These are phyloP conservation scores for Protobothrops flavoviridis DNA, from an alignment of 2,113 vertebrate species.

Conservation along the genomic window DNA sequence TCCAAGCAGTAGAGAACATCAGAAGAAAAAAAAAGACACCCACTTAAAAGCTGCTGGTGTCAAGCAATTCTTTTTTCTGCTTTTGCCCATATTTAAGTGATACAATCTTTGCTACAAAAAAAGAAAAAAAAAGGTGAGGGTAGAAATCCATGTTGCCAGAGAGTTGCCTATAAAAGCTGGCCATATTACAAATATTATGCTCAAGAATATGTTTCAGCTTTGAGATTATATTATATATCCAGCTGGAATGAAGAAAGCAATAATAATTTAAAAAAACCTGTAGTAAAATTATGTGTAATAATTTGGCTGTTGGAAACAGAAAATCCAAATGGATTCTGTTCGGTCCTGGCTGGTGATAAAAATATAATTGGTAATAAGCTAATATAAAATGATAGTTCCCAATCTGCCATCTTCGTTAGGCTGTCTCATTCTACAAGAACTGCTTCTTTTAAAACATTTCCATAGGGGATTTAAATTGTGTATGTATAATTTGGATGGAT, in stretches of 20 bases:
- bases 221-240: constrained; percentile 22
- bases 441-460: neutral
- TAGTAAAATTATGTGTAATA: neutral
- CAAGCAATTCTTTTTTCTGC: constrained; percentile 52
- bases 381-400: neutral
- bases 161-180: neutral
- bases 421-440: neutral
- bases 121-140: neutral
- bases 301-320: neutral
- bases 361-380: neutral
- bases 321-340: neutral
- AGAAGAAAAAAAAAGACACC: constrained; percentile 49
- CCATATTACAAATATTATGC: constrained; percentile 21
- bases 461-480: constrained; percentile 1
- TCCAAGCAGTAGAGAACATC: constrained; percentile 24
- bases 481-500: constrained; percentile 69
- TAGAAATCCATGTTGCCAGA: constrained; percentile 36
- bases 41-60: constrained; percentile 50
- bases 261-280: constrained; percentile 31
- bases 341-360: neutral
- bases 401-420: neutral
- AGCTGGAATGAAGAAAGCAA: constrained; percentile 16
- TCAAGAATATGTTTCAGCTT: constrained; percentile 6
- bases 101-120: constrained; percentile 2
- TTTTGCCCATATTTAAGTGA: constrained; percentile 23